Conservation (phyloP, 2,797 vertebrate genomes). For the Rhinophrynus dorsalis region DNA sequence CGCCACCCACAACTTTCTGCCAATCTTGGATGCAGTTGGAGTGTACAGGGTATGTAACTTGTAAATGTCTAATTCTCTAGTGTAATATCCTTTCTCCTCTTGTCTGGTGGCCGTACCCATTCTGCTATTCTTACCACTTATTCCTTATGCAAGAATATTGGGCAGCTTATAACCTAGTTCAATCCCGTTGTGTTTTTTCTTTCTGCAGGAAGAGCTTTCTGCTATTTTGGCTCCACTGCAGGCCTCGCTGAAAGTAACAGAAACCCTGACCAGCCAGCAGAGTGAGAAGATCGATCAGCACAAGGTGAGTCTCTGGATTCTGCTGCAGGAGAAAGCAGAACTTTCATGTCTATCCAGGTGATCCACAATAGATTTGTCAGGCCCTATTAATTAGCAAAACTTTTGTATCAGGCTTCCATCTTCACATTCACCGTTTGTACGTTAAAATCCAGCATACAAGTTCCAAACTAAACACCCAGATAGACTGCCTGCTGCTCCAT, state of each 20-base stretch:
- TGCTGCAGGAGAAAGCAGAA: background rate
- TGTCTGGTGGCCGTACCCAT: too few relatives aligned
- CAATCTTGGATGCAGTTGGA: slow-evolving; percentile 47
- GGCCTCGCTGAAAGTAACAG: slow-evolving; percentile 28
- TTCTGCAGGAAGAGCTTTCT: slow-evolving; percentile 17
- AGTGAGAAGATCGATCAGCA: slow-evolving; percentile 26
- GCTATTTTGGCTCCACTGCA: slow-evolving; percentile 24
- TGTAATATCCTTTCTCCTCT: too few relatives aligned
- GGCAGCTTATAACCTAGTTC: too few relatives aligned
- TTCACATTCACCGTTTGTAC: too few relatives aligned
- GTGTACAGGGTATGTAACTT: slow-evolving; percentile 43
- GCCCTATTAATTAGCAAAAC: too few relatives aligned
- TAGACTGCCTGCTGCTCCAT: background rate
- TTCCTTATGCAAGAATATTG: too few relatives aligned
- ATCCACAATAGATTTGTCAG: background rate
- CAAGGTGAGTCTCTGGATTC: slow-evolving; percentile 2
- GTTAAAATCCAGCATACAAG: too few relatives aligned
- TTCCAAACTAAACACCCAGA: too few relatives aligned
- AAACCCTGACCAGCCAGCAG: slow-evolving; percentile 14
- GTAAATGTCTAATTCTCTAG: too few relatives aligned
- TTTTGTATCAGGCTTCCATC: too few relatives aligned
- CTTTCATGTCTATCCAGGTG: background rate
- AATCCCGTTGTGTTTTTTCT: background rate
- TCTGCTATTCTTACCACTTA: too few relatives aligned
- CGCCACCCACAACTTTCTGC: slow-evolving; percentile 52